Base-by-base conservation (phyloP, 2,797 vertebrate species). In the Pseudochaenichthys georgianus region DNA sequence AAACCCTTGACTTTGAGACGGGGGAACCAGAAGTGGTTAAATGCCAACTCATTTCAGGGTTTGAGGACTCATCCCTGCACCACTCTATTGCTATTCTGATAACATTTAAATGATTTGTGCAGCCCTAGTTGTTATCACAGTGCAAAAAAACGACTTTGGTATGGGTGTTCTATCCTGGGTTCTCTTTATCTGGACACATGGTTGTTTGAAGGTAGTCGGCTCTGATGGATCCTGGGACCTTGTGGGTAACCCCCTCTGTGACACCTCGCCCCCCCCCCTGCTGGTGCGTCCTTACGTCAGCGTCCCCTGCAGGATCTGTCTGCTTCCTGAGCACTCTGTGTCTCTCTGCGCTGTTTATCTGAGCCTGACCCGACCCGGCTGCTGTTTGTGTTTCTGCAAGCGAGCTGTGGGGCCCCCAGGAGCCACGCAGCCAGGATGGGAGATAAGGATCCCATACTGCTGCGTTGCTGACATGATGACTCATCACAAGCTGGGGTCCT, bases 251-350 rank as follows among this genome's bases (percentile, higher is more conserved):
- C 43, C 75, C 69, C 64, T 52, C 17, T 4, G 23, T 64, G 72
- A 70, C 55, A 50, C 67, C 43, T 61, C 0, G 2, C 38, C 54
- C 21, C 28, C 21, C 21, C 23, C 42, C 43, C 42, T 1, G 70
- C 42, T 1, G 70, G 52, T 53, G 61, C 9, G 41, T 67, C 41
- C 70, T 83, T 78, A 87, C 70, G 80, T 92, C 85, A 84, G 50
- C 2, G 2, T 9, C 16, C 50, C 41, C 63, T 12, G 69, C 83
- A 81, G 80, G 74, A 75, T 70, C 82, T 3, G 55, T 51, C 55
- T 88, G 89, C 89, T 92, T 87, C 84, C 87, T 90, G 84, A 83
- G 88, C 83, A 68, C 74, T 84, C 62, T 76, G 80, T 38, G 34
- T 38, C 77, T 62, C 13, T 47, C 55, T 11, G 53, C 42, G 65